Evolutionary conservation across 2,888 invertebrate genomes (phyloP).

Genomic region (Strigamia crassipes): DNA sequence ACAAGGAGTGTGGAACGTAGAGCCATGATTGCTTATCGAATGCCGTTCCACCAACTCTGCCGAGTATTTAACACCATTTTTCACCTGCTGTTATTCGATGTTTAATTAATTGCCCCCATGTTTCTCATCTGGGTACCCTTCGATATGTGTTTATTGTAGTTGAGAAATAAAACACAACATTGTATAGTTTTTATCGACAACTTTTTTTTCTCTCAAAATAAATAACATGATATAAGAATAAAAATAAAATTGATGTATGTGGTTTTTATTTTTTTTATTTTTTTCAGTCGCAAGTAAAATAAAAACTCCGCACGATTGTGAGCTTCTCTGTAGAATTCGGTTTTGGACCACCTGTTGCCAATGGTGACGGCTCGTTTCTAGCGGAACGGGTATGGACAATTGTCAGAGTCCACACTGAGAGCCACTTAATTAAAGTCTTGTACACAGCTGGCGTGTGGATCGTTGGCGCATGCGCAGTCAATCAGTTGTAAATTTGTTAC

Average conservation of each 20-base stretch:
- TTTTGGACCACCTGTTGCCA: conserved; percentile 23
- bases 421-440: conserved; percentile 35
- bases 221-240: background rate
- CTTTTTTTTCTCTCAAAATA: conserved; percentile 16
- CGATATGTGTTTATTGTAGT: background rate
- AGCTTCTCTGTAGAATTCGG: conserved; percentile 7
- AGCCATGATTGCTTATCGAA: background rate
- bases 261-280: too few species aligned
- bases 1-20: background rate
- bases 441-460: conserved; percentile 7
- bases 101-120: background rate
- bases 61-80: background rate
- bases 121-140: background rate
- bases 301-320: background rate
- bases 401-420: conserved; percentile 31
- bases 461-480: conserved; percentile 5
- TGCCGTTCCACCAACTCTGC: background rate
- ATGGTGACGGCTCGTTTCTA: background rate
- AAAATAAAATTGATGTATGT: background rate
- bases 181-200: background rate
- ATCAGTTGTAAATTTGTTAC: conserved; percentile 23
- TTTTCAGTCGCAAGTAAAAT: background rate
- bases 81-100: background rate
- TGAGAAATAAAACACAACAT: background rate
- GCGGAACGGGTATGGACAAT: background rate